These are phyloP conservation scores for Empidonax alnorum DNA, from an alignment of 2,113 vertebrate genomes.

Conservation along the genomic window DNA sequence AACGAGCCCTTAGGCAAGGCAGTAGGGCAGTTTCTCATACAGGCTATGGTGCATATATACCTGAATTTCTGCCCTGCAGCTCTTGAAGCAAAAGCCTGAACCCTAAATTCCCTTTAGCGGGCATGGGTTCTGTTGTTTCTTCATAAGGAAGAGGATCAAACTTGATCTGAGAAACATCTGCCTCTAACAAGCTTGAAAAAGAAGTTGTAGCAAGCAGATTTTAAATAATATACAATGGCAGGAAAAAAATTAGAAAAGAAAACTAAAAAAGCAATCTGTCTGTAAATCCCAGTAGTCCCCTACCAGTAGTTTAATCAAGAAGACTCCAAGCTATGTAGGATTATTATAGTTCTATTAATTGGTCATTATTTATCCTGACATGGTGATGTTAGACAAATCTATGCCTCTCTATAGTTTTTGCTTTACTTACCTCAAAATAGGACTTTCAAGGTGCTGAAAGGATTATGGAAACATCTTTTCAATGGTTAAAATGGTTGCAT, in stretches of 20 bases:
- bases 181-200: background rate
- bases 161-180: background rate
- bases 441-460: conserved; percentile 19
- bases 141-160: background rate
- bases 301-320: conserved; percentile 42
- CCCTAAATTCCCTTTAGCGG: background rate
- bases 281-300: conserved; percentile 35
- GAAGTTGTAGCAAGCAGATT: background rate
- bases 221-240: background rate
- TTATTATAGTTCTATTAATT: conserved; percentile 35
- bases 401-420: background rate
- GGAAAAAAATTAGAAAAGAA: background rate
- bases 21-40: background rate
- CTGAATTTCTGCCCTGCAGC: background rate
- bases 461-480: conserved; percentile 29
- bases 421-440: conserved; percentile 28
- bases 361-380: conserved; percentile 49
- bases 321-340: conserved; percentile 8
- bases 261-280: background rate
- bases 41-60: background rate
- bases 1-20: background rate
- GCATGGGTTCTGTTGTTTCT: background rate
- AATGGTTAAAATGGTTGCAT: conserved; percentile 7
- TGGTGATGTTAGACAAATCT: background rate
- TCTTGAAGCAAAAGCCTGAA: background rate